Percentiles rank a stretch among this genome's conserved stretches.
Evolutionary conservation across 2,888 invertebrate species (phyloP).

Genomic region (Amphipyra tragopoginis): DNA sequence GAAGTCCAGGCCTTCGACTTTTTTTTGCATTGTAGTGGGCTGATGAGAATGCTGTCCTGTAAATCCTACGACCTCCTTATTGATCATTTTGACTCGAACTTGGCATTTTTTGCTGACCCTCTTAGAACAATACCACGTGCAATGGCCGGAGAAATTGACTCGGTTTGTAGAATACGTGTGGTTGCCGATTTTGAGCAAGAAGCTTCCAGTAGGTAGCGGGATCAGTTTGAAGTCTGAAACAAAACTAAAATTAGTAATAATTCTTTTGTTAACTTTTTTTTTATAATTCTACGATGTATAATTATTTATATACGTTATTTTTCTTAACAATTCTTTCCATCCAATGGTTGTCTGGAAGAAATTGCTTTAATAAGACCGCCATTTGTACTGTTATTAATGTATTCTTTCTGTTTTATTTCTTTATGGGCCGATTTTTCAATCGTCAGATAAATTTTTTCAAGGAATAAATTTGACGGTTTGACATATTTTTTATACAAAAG

Average conservation of each 20-base stretch:
- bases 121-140: slow-evolving; percentile 78
- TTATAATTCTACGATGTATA: too few relatives aligned
- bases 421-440: too few relatives aligned
- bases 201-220: slow-evolving; percentile 62
- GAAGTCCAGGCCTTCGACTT: not conserved
- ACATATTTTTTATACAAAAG: too few relatives aligned
- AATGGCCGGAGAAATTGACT: slow-evolving; percentile 58
- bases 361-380: too few relatives aligned
- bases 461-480: too few relatives aligned
- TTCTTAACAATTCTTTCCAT: too few relatives aligned
- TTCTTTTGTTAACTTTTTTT: too few relatives aligned
- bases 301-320: too few relatives aligned
- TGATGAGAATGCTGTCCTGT: slow-evolving; percentile 62
- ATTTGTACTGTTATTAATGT: too few relatives aligned
- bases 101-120: slow-evolving; percentile 71
- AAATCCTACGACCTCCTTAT: slow-evolving; percentile 51
- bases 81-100: slow-evolving; percentile 68
- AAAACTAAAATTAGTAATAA: not conserved
- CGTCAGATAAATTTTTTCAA: too few relatives aligned
- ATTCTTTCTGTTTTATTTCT: too few relatives aligned
- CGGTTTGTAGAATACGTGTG: slow-evolving; percentile 71
- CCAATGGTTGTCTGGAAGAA: too few relatives aligned
- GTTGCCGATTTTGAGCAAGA: slow-evolving; percentile 59
- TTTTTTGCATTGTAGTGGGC: slow-evolving; percentile 6
- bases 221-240: slow-evolving; percentile 52